Conservation (phyloP, 92 coral and sea anemone genomes). For the Galaxea fascicularis region DNA sequence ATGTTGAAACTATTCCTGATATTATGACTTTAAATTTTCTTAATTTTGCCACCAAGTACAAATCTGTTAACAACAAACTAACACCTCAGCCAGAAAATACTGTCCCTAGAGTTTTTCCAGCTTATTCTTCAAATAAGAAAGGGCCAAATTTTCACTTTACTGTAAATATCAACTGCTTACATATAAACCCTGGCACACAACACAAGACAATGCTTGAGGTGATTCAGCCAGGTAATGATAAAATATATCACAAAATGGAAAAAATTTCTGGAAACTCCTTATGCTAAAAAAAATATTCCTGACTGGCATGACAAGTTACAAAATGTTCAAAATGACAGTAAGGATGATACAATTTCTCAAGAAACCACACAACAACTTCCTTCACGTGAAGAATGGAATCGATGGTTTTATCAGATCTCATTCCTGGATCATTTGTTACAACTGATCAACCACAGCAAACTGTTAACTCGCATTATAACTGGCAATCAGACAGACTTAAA, state of each 20-base stretch:
- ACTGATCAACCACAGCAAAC: slow-evolving; percentile 16
- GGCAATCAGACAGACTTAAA: slow-evolving; percentile 37
- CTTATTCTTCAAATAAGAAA: slow-evolving; percentile 51
- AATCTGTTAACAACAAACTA: slow-evolving; percentile 55
- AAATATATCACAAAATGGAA: slow-evolving; percentile 40
- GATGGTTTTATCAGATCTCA: slow-evolving; percentile 52
- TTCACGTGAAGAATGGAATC: slow-evolving; percentile 64
- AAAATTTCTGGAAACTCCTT: slow-evolving; percentile 32
- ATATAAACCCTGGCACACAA: slow-evolving; percentile 63
- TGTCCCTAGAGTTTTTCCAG: slow-evolving; percentile 64
- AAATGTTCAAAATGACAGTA: slow-evolving; percentile 15
- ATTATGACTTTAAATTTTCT: slow-evolving; percentile 48
- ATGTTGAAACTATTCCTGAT: slow-evolving; percentile 24
- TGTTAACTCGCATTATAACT: slow-evolving; percentile 19
- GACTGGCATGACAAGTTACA: slow-evolving; percentile 53
- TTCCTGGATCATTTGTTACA: slow-evolving; percentile 15
- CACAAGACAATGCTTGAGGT: slow-evolving; percentile 58
- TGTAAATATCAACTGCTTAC: slow-evolving; percentile 66
- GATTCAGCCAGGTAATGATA: slow-evolving; percentile 32
- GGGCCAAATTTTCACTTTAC: slow-evolving; percentile 57
- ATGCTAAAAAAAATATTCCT: slow-evolving; percentile 59
- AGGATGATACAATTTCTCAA: slow-evolving; percentile 23
- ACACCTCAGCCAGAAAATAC: slow-evolving; percentile 1
- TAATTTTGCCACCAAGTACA: slow-evolving; percentile 57
- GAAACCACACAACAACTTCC: slow-evolving; percentile 28